Evolutionary conservation across 1,140 invertebrate genomes (phyloP).

Genomic region (Macrobrachium rosenbergii): DNA sequence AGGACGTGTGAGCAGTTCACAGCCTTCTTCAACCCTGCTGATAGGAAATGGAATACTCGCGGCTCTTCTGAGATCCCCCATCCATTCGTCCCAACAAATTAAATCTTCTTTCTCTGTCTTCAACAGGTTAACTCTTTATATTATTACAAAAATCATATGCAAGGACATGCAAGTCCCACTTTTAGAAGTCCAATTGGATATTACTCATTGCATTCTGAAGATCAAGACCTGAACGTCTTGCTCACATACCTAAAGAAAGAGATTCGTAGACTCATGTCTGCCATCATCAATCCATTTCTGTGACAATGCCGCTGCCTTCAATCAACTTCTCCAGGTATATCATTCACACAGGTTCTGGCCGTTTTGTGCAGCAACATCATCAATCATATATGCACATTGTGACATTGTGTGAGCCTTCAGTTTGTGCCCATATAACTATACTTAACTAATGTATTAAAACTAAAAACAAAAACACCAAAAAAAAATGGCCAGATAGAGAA

Average conservation of each 20-base stretch:
- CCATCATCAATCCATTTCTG: too few species aligned
- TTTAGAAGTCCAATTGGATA: too few species aligned
- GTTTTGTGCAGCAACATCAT: neutral
- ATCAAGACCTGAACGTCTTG: too few species aligned
- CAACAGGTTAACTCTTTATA: neutral
- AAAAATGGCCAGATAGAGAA: neutral
- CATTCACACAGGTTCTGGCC: neutral
- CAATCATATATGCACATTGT: conserved; percentile 5
- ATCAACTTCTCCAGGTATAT: too few species aligned
- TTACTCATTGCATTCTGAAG: too few species aligned
- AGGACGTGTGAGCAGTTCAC: conserved; percentile 5
- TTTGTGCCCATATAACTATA: conserved; percentile 44
- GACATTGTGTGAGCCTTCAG: conserved; percentile 45
- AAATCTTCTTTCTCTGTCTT: conserved; percentile 6
- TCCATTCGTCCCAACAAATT: neutral
- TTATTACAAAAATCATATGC: neutral
- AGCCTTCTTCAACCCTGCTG: conserved; percentile 8
- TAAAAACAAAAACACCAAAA: conserved; percentile 17
- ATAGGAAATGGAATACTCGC: conserved; percentile 3
- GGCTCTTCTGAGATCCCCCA: neutral
- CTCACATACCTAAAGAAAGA: too few species aligned
- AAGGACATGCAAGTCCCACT: conserved; percentile 1
- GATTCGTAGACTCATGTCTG: too few species aligned
- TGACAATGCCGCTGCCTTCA: too few species aligned
- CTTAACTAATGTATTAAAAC: conserved; percentile 45